Evolutionary conservation across 2,888 invertebrate genomes (phyloP).

Genomic region (Lydus trimaculatus): DNA sequence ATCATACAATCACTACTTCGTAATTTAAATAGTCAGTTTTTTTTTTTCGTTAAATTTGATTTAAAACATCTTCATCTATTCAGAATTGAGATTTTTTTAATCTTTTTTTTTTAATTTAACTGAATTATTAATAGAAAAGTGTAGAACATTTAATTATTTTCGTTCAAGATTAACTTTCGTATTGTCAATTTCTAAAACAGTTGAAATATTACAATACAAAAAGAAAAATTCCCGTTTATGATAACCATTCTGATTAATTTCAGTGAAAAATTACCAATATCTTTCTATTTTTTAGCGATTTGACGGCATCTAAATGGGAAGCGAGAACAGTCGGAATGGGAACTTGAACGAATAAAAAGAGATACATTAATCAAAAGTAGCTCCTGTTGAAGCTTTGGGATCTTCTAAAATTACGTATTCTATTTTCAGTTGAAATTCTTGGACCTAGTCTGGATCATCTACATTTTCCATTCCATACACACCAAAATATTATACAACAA

Average conservation of each 20-base stretch:
- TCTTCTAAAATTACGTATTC: slow-evolving; percentile 39
- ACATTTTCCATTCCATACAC: slow-evolving; percentile 19
- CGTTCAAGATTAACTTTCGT: not conserved
- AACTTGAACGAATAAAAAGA: slow-evolving; percentile 41
- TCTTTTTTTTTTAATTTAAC: not conserved
- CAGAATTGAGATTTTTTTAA: not conserved
- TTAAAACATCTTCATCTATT: not conserved
- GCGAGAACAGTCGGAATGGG: slow-evolving; percentile 36
- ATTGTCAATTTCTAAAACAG: no score
- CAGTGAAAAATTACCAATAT: slow-evolving; percentile 24
- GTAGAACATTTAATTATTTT: not conserved
- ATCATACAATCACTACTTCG: not conserved
- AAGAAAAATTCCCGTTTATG: not conserved
- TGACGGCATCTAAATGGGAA: slow-evolving; percentile 29
- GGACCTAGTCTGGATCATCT: slow-evolving; percentile 26
- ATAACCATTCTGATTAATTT: slow-evolving; percentile 18
- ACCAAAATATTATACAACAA: not conserved
- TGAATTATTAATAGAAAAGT: not conserved
- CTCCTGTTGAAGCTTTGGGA: slow-evolving; percentile 37
- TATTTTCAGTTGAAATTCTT: slow-evolving; percentile 40
- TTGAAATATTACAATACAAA: not conserved
- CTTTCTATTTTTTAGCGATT: slow-evolving; percentile 28
- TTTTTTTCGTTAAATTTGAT: not conserved
- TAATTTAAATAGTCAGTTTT: not conserved
- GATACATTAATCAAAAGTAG: slow-evolving; percentile 47